These are phyloP conservation scores for Esox lucius DNA, from an alignment of 2,797 vertebrate species.

Conservation along the genomic window DNA sequence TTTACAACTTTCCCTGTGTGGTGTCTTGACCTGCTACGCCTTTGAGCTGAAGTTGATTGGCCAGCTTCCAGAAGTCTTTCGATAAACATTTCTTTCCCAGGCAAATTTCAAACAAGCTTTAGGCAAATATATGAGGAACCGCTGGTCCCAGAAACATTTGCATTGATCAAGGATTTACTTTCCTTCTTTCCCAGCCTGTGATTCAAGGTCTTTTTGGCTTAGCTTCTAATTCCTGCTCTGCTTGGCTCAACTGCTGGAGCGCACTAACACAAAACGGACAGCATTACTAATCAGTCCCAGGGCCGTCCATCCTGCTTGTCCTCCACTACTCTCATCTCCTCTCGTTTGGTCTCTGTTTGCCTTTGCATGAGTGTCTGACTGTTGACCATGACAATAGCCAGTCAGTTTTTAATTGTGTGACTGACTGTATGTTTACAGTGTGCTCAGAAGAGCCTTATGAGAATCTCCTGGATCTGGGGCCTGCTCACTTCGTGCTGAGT, in stretches of 20 bases:
- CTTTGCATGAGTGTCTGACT: slow-evolving; percentile 37
- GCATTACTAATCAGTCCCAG: slow-evolving; percentile 71
- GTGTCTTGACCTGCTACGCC: slow-evolving; percentile 64
- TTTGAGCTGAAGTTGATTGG: slow-evolving; percentile 61
- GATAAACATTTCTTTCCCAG: slow-evolving; percentile 66
- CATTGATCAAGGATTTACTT: slow-evolving; percentile 78
- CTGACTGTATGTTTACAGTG: slow-evolving; percentile 34
- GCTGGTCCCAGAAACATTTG: slow-evolving; percentile 62
- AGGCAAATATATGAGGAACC: slow-evolving; percentile 64
- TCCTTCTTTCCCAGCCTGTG: slow-evolving; percentile 69
- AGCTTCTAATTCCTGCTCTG: slow-evolving; percentile 73
- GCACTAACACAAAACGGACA: slow-evolving; percentile 63
- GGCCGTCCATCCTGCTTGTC: slow-evolving; percentile 57
- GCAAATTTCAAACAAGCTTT: slow-evolving; percentile 69
- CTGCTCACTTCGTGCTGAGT: slow-evolving; percentile 9
- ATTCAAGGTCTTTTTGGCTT: slow-evolving; percentile 78
- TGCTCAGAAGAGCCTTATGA: slow-evolving; percentile 28
- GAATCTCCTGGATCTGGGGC: background rate
- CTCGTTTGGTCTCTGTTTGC: slow-evolving; percentile 30
- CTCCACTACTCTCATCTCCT: background rate
- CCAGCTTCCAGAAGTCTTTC: slow-evolving; percentile 55
- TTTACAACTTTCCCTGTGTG: slow-evolving; percentile 46
- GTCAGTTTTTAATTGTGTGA: slow-evolving; percentile 13
- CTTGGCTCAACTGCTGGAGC: slow-evolving; percentile 69
- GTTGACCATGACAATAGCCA: slow-evolving; percentile 21